Evolutionary conservation across 35 echinoderm and acorn worm species (phyloP).

Genomic region (Lytechinus variegatus): DNA sequence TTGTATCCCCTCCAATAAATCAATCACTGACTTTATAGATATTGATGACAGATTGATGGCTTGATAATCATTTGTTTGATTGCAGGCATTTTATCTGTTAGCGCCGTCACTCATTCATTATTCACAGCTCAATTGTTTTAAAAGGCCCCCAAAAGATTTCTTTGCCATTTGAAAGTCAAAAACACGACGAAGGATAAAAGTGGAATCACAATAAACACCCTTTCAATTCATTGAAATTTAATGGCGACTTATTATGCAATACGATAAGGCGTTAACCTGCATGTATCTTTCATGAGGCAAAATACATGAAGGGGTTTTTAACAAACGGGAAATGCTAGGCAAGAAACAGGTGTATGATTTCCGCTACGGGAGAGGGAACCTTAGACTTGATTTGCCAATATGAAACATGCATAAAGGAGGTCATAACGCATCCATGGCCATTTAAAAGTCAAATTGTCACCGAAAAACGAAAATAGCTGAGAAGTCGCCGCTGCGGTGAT

Average conservation of each 20-base stretch:
- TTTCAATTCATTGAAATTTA: neutral
- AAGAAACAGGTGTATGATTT: neutral
- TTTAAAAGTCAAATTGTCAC: slow-evolving; percentile 14
- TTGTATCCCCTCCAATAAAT: too few species aligned
- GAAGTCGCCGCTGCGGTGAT: neutral
- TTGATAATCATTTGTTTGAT: neutral
- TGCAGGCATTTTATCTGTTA: neutral
- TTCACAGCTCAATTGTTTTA: neutral
- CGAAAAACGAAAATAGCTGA: neutral
- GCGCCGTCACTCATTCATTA: neutral
- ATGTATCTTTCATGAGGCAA: slow-evolving; percentile 2
- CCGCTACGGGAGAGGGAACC: neutral
- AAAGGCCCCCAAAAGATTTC: neutral
- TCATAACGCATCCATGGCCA: neutral
- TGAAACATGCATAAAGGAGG: slow-evolving; percentile 9
- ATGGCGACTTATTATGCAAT: neutral
- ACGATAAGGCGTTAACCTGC: neutral
- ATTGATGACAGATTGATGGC: neutral
- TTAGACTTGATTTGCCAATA: neutral
- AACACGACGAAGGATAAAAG: neutral
- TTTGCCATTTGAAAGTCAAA: neutral
- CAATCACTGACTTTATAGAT: too few species aligned
- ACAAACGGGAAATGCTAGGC: neutral
- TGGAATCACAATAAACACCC: neutral
- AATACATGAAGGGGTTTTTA: neutral